Percentiles rank a stretch among this genome's conserved stretches.
Conservation (phyloP, 2,113 vertebrate genomes). For the Megaceryle torquata region DNA sequence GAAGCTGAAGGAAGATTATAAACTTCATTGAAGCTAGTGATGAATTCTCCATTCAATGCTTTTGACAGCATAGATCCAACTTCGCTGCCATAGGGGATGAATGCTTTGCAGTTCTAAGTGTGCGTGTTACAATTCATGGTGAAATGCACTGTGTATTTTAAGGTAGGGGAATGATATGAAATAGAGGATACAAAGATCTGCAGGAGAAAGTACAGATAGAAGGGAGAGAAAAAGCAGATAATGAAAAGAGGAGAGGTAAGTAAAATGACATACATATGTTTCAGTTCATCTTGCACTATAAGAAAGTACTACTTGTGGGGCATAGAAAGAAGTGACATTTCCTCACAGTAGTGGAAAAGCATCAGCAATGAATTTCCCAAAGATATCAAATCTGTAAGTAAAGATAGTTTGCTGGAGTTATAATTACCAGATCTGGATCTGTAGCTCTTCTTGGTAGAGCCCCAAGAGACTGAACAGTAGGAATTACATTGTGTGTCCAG, state of each 20-base stretch:
- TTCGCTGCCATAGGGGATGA: not conserved
- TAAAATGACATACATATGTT: not conserved
- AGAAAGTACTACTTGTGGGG: not conserved
- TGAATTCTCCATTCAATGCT: not conserved
- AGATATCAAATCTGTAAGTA: not conserved
- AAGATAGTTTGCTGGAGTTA: not conserved
- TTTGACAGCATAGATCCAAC: not conserved
- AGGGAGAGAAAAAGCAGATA: not conserved
- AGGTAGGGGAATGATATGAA: not conserved
- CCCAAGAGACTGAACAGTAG: slow-evolving; percentile 78
- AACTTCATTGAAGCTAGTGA: not conserved
- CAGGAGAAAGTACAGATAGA: not conserved
- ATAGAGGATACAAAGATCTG: not conserved
- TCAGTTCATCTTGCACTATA: not conserved
- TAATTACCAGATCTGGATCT: slow-evolving; percentile 77
- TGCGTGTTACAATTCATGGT: not conserved
- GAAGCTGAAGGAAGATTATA: not conserved
- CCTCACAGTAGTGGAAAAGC: not conserved
- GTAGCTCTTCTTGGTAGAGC: slow-evolving; percentile 59
- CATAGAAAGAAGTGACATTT: not conserved
- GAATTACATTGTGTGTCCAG: slow-evolving; percentile 71
- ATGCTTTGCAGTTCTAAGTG: not conserved
- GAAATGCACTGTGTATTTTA: not conserved
- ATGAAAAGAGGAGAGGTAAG: not conserved
- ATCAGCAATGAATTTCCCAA: not conserved